These are phyloP conservation scores for Lithophane socia DNA, from an alignment of 2,888 invertebrate species.

Conservation along the genomic window DNA sequence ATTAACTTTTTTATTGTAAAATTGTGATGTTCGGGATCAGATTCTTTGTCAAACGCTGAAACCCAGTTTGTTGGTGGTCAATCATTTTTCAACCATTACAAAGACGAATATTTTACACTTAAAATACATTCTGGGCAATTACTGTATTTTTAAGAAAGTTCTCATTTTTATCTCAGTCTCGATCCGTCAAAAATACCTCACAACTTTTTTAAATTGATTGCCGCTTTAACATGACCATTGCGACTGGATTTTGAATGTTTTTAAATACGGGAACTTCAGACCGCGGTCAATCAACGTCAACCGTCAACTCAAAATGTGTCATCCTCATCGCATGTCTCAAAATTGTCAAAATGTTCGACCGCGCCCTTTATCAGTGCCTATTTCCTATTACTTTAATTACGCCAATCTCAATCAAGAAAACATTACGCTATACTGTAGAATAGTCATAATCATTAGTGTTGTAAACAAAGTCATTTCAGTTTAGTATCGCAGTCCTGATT, in stretches of 20 bases:
- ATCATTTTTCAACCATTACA: background rate
- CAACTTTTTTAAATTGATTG: too few relatives aligned
- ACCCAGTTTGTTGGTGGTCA: conserved; percentile 7
- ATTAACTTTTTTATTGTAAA: conserved; percentile 19
- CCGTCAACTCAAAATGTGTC: background rate
- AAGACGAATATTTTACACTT: background rate
- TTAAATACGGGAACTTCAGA: background rate
- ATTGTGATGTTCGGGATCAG: conserved; percentile 24
- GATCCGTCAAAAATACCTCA: background rate
- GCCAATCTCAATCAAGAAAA: conserved; percentile 7
- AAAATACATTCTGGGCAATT: background rate
- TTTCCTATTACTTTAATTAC: conserved; percentile 4
- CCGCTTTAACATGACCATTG: background rate
- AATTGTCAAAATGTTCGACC: background rate
- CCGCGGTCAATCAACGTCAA: background rate
- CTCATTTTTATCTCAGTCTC: too few relatives aligned
- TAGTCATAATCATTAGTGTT: conserved; percentile 46
- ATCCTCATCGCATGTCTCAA: background rate
- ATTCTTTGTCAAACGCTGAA: conserved; percentile 36
- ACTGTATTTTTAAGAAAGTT: background rate
- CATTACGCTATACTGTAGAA: conserved; percentile 1
- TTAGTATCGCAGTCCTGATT: conserved; percentile 60
- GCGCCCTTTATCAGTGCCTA: background rate
- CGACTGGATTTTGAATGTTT: background rate
- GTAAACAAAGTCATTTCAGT: conserved; percentile 69